Evolutionary conservation across 2,888 invertebrate genomes (phyloP).

Genomic region (Standfussiana lucernea): DNA sequence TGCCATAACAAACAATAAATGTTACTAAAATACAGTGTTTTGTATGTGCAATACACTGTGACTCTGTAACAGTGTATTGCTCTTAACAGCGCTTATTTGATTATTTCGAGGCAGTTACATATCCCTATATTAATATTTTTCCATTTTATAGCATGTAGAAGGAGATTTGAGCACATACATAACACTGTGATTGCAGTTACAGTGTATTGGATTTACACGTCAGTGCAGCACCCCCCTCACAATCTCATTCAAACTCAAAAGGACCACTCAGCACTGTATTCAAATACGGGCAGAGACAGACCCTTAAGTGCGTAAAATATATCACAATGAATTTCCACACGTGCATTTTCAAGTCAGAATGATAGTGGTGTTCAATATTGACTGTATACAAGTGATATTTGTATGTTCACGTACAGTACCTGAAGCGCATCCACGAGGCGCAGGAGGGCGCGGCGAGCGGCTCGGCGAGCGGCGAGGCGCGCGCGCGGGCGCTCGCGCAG

Average conservation of each 20-base stretch:
- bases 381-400: neutral
- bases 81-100: too few species aligned
- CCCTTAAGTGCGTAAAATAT: neutral
- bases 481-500: constrained; percentile 94
- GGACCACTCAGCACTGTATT: neutral
- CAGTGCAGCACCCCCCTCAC: neutral
- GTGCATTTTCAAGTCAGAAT: neutral
- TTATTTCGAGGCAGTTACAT: too few species aligned
- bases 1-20: too few species aligned
- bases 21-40: too few species aligned
- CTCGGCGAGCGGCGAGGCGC: constrained; percentile 92
- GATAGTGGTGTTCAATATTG: neutral
- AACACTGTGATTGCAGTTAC: too few species aligned
- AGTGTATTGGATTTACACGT: too few species aligned
- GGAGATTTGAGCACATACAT: too few species aligned
- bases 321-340: neutral
- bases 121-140: too few species aligned
- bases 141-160: too few species aligned
- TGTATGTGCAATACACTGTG: too few species aligned
- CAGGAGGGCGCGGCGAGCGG: constrained; percentile 93
- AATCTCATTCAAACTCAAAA: neutral
- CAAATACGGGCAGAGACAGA: neutral
- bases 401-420: constrained; percentile 89
- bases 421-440: constrained; percentile 96
- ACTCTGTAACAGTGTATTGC: too few species aligned